Evolutionary conservation across 2,888 invertebrate species (phyloP).

Genomic region (Chrysina gloriosa): DNA sequence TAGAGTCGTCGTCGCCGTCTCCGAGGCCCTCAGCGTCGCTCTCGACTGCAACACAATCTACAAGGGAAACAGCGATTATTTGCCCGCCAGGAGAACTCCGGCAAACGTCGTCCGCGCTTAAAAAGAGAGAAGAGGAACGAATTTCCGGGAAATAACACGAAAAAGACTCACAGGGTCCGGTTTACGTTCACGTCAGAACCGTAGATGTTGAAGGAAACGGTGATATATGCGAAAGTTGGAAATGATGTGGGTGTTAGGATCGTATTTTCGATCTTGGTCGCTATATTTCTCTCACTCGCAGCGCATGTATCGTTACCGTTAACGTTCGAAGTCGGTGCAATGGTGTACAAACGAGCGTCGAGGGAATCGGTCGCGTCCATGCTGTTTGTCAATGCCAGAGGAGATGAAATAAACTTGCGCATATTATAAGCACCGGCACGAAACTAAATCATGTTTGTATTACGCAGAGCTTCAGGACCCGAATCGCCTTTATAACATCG

Average conservation of each 20-base stretch:
- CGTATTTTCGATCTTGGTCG: constrained; percentile 3
- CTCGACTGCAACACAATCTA: constrained; percentile 13
- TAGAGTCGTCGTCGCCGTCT: constrained; percentile 6
- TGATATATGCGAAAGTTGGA: constrained; percentile 17
- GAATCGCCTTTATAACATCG: too few species aligned
- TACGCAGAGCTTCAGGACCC: too few species aligned
- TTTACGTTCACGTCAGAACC: not conserved
- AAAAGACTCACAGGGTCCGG: not conserved
- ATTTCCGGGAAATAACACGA: constrained; percentile 12
- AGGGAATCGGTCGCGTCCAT: constrained; percentile 49
- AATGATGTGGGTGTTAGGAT: constrained; percentile 19
- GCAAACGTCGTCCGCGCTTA: constrained; percentile 8
- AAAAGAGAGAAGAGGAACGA: constrained; percentile 1
- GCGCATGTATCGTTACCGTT: not conserved
- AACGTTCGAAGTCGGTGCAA: constrained; percentile 5
- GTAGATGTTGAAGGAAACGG: constrained; percentile 10
- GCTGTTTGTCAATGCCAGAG: constrained; percentile 51
- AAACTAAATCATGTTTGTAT: too few species aligned
- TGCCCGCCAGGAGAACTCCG: constrained; percentile 12
- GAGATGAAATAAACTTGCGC: not conserved
- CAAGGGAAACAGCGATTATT: constrained; percentile 20
- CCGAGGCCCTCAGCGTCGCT: not conserved
- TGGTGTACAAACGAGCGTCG: constrained; percentile 49
- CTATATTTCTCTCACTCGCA: not conserved
- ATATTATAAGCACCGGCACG: too few species aligned